Base-by-base conservation (phyloP, 2,797 vertebrate species). In the Danio albolineatus region DNA sequence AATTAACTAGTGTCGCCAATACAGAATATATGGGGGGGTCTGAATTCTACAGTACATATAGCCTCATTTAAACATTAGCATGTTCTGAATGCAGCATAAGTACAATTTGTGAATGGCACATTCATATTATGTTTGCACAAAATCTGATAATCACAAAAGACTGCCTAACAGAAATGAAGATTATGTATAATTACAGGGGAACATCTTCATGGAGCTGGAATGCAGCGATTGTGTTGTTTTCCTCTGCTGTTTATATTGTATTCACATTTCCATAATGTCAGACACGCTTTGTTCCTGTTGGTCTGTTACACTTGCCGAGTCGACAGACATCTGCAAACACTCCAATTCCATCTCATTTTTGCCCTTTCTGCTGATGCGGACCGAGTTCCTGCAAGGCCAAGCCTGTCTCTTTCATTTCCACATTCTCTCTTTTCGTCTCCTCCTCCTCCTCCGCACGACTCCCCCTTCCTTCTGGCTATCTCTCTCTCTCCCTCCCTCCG, bases 361-460 rank as follows among this genome's bases (percentile, higher is more conserved):
- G 79, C 79, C 81, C 80, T 66, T 87, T 85, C 73, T 78, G 80
- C 69, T 85, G 85, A 87, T 84, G 80, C 59, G 79, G 77, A 66
- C 81, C 2, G 61, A 67, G 78, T 83, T 87, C 67, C 72, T 79
- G 56, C 79, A 66, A 84, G 85, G 77, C 76, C 80, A 75, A 69
- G 70, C 38, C 71, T 62, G 61, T 73, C 73, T 72, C 73, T 80
- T 77, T 85, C 60, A 82, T 80, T 84, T 85, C 80, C 83, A 83
- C 72, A 76, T 80, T 73, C 80, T 65, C 76, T 73, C 64, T 74
- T 64, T 71, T 62, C 49, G 74, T 78, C 78, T 76, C 80, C 71
- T 78, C 56, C 79, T 83, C 65, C 79, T 83, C 65, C 83, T 79
- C 71, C 51, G 56, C 74, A 76, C 61, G 54, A 66, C 73, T 73